These are phyloP conservation scores for Corapipo altera DNA, from an alignment of 2,113 vertebrate species.

Conservation along the genomic window DNA sequence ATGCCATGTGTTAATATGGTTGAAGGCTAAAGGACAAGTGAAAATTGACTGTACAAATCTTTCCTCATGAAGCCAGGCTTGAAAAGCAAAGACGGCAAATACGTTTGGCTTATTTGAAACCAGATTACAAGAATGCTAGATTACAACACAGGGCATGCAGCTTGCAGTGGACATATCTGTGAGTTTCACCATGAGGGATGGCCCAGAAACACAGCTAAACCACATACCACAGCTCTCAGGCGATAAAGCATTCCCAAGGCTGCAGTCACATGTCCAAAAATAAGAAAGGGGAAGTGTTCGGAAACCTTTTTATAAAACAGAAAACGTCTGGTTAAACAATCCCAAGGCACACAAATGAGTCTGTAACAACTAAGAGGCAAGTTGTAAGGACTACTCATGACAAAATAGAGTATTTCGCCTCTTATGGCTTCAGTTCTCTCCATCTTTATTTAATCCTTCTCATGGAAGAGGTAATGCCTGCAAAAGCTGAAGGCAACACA, in stretches of 20 bases:
- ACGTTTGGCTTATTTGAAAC: background rate
- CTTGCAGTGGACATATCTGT: background rate
- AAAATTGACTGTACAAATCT: background rate
- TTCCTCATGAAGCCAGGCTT: background rate
- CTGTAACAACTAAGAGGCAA: background rate
- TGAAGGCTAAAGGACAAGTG: background rate
- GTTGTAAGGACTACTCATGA: background rate
- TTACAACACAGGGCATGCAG: background rate
- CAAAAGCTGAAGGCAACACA: background rate
- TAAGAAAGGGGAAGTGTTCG: conserved; percentile 15
- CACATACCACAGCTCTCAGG: background rate
- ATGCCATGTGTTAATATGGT: background rate
- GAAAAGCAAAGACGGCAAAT: background rate
- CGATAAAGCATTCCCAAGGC: background rate
- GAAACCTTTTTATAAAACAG: background rate
- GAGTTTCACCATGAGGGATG: background rate
- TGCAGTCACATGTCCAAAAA: conserved; percentile 1
- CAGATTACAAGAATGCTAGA: background rate
- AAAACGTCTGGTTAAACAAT: background rate
- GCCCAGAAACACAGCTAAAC: background rate
- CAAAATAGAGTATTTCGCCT: background rate
- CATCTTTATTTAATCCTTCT: background rate
- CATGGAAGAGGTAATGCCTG: background rate
- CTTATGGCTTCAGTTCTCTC: background rate
- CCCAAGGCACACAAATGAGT: background rate